Percentiles rank a stretch among this genome's conserved stretches.
These are phyloP conservation scores for Homarus americanus DNA, from an alignment of 1,140 invertebrate genomes.

Conservation along the genomic window DNA sequence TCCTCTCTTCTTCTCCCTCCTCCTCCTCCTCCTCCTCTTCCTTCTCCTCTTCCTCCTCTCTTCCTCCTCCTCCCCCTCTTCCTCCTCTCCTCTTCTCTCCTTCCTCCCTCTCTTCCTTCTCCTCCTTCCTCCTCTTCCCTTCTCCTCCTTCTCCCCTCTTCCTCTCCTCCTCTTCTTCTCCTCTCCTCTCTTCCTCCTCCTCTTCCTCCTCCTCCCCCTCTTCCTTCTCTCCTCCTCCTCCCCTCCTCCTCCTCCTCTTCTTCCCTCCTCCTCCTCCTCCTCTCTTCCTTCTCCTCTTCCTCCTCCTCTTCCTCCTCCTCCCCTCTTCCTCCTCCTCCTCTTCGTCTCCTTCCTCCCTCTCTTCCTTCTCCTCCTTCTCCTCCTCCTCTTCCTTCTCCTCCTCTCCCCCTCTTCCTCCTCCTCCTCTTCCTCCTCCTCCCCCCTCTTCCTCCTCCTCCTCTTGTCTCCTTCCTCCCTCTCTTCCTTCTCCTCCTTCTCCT, in stretches of 20 bases:
- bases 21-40: no score
- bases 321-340: no score
- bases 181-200: background rate
- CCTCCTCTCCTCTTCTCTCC: no score
- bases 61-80: no score
- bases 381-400: background rate
- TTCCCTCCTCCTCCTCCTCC: background rate
- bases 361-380: background rate
- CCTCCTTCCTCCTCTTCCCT: no score
- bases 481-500: background rate
- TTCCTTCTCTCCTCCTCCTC: slow-evolving; percentile 1
- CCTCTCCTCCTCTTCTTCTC: background rate
- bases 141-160: background rate
- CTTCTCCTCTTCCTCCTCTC: no score
- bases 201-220: background rate
- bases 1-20: no score
- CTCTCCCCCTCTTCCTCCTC: background rate
- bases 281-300: background rate
- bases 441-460: background rate
- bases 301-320: slow-evolving; percentile 11
- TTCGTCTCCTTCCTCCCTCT: no score
- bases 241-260: background rate
- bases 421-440: background rate
- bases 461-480: no score
- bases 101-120: no score